Conservation (phyloP, 2,888 invertebrate genomes). For the Tachystola acroxantha region DNA sequence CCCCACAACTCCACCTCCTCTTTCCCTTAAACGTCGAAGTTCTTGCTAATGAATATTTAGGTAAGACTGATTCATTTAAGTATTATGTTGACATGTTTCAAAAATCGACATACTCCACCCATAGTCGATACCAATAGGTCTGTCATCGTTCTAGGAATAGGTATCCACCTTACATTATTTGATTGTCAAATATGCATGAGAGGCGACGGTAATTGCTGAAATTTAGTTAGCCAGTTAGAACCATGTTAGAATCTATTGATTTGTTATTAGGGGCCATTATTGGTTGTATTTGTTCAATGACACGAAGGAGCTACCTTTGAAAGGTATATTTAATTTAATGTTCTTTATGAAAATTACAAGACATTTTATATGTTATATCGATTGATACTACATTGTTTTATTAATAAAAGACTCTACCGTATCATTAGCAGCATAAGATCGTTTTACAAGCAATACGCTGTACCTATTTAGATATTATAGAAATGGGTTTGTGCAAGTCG, state of each 20-base stretch:
- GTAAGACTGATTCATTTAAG: too few relatives aligned
- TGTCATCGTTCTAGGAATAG: slow-evolving; percentile 1
- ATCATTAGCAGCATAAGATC: too few relatives aligned
- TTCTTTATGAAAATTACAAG: background rate
- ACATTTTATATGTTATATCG: too few relatives aligned
- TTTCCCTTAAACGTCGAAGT: too few relatives aligned
- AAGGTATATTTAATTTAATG: background rate
- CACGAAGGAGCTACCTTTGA: background rate
- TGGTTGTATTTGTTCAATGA: background rate
- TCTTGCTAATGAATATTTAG: too few relatives aligned
- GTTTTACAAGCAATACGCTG: too few relatives aligned
- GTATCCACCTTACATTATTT: slow-evolving; percentile 5
- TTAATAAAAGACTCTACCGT: background rate
- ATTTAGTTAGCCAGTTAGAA: slow-evolving; percentile 5
- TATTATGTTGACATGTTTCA: too few relatives aligned
- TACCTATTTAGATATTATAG: too few relatives aligned
- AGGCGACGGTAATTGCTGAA: slow-evolving; percentile 6
- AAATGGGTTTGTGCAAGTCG: too few relatives aligned
- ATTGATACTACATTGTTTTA: background rate
- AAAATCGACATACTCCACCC: too few relatives aligned
- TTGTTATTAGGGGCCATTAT: slow-evolving; percentile 5
- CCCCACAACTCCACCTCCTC: too few relatives aligned
- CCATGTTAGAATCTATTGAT: slow-evolving; percentile 6
- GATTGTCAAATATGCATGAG: slow-evolving; percentile 13
- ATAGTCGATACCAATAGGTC: background rate